Evolutionary conservation across 2,888 invertebrate genomes (phyloP).

Genomic region (Malthinus flaveolus): DNA sequence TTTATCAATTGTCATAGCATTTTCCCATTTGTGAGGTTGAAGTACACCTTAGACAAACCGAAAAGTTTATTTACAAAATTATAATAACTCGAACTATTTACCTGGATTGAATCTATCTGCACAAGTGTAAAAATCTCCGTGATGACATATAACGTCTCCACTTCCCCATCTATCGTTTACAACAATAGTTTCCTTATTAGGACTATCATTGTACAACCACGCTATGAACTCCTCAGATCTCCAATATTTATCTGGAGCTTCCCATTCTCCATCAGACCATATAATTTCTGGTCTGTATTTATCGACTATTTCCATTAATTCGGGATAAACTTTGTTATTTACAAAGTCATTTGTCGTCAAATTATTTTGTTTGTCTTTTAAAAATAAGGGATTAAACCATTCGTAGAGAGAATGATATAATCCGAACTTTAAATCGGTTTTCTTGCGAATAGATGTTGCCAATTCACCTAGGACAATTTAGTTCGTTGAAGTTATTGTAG

Average conservation of each 20-base stretch:
- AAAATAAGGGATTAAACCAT: conserved; percentile 84
- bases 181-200: conserved; percentile 84
- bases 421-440: conserved; percentile 72
- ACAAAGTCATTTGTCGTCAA: conserved; percentile 70
- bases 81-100: conserved; percentile 30
- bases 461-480: conserved; percentile 60
- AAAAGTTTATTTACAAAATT: background rate
- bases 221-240: conserved; percentile 80
- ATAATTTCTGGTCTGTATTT: conserved; percentile 75
- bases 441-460: conserved; percentile 64
- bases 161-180: conserved; percentile 94
- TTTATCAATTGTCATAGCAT: conserved; percentile 83
- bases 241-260: conserved; percentile 82
- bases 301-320: conserved; percentile 75
- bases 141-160: conserved; percentile 70
- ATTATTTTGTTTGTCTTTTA: conserved; percentile 67
- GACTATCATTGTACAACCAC: conserved; percentile 91
- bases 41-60: conserved; percentile 55
- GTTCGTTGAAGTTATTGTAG: background rate
- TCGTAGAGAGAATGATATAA: conserved; percentile 85
- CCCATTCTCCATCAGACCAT: conserved; percentile 97
- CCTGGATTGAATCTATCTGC: conserved; percentile 82
- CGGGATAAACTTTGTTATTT: conserved; percentile 72
- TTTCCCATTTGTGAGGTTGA: conserved; percentile 85
- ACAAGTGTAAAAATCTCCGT: conserved; percentile 89